phyloP scores from a whole-genome alignment of 2,888 invertebrate genomes.

The Gasteruption jaculator region DNA sequence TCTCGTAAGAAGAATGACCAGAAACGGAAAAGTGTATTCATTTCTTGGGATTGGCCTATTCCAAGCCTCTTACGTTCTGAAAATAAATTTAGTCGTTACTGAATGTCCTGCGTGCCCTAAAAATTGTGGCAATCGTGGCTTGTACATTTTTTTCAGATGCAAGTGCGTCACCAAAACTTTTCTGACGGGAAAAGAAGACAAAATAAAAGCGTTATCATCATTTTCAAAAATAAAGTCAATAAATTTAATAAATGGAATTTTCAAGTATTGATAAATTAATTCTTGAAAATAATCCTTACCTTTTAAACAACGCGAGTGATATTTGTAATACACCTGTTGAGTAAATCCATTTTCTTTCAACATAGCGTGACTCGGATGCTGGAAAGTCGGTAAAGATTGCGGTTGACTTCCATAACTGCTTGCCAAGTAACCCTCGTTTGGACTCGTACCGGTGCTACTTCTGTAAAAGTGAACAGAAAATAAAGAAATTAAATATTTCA shows the following conservation, averaged over 20 bases:
- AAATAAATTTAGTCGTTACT: conserved; percentile 31
- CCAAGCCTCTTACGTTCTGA: conserved; percentile 89
- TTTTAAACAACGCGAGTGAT: conserved; percentile 89
- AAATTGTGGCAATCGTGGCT: too few species aligned
- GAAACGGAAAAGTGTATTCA: conserved; percentile 99
- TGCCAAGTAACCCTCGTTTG: conserved; percentile 62
- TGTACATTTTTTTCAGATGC: conserved; percentile 32
- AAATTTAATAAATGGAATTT: conserved; percentile 12
- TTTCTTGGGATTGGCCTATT: conserved; percentile 93
- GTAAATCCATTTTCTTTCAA: conserved; percentile 96
- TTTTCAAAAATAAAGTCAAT: conserved; percentile 9
- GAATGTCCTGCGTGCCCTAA: background rate
- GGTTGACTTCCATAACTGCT: conserved; percentile 78
- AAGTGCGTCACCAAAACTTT: conserved; percentile 34
- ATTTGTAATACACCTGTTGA: conserved; percentile 96
- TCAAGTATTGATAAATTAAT: conserved; percentile 10
- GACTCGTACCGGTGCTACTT: conserved; percentile 76
- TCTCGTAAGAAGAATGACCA: conserved; percentile 99
- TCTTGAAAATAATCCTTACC: conserved; percentile 53
- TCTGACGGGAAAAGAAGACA: conserved; percentile 50
- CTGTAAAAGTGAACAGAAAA: conserved; percentile 51
- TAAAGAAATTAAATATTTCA: background rate
- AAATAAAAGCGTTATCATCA: conserved; percentile 38
- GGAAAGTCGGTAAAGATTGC: conserved; percentile 82
- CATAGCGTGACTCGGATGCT: conserved; percentile 93